Conservation (phyloP, 2,888 invertebrate genomes). For the Heliothis peltigera region DNA sequence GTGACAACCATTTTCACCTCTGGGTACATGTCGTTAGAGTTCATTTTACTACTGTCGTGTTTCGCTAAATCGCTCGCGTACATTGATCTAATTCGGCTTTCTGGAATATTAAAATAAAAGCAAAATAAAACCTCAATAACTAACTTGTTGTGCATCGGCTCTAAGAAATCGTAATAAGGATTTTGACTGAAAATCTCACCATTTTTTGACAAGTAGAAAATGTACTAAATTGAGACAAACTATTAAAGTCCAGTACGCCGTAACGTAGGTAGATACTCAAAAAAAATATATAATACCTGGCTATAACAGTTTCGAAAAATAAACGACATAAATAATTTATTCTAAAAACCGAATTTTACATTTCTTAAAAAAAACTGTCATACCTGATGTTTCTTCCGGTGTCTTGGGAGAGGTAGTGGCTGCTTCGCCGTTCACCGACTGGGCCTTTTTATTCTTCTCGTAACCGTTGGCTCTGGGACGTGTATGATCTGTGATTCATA, state of each 20-base stretch:
- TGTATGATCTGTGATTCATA: slow-evolving; percentile 76
- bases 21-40: slow-evolving; percentile 75
- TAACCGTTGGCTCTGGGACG: slow-evolving; percentile 80
- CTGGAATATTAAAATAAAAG: slow-evolving; percentile 76
- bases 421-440: slow-evolving; percentile 73
- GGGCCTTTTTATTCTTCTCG: slow-evolving; percentile 80
- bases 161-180: background rate
- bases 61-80: slow-evolving; percentile 72
- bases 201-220: background rate
- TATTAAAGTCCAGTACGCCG: no score
- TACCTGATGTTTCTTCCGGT: slow-evolving; percentile 80
- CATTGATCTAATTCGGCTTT: slow-evolving; percentile 73
- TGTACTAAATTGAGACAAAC: no score
- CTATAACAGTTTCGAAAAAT: no score
- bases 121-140: slow-evolving; percentile 45
- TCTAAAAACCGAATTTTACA: no score
- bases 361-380: background rate
- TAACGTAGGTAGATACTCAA: no score
- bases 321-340: no score
- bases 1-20: slow-evolving; percentile 87
- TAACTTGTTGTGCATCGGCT: slow-evolving; percentile 55
- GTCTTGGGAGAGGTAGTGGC: slow-evolving; percentile 64
- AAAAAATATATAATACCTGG: no score
- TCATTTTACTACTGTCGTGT: slow-evolving; percentile 64
- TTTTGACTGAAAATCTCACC: background rate